Percentiles rank a stretch among this genome's conserved stretches.
These are phyloP conservation scores for Nomada ruficornis DNA, from an alignment of 2,888 invertebrate species.

Conservation along the genomic window DNA sequence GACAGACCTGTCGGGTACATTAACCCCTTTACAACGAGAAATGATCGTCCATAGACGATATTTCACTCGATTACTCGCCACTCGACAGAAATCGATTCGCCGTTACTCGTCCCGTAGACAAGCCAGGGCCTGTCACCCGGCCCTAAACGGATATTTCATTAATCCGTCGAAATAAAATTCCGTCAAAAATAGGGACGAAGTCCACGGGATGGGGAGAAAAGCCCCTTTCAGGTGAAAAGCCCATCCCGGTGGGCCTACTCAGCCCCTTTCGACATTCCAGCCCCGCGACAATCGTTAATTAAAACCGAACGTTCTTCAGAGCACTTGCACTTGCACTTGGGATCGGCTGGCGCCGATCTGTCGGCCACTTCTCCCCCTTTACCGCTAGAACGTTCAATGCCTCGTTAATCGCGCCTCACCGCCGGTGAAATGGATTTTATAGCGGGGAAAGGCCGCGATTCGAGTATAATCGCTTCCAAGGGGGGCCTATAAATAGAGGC, in stretches of 20 bases:
- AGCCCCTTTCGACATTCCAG: constrained; percentile 53
- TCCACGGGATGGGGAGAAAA: constrained; percentile 7
- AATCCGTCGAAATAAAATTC: constrained; percentile 15
- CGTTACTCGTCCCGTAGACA: constrained; percentile 15
- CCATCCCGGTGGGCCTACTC: constrained; percentile 29
- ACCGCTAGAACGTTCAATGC: constrained; percentile 54
- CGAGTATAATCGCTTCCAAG: constrained; percentile 47
- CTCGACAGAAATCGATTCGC: constrained; percentile 19
- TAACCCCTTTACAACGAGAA: not conserved
- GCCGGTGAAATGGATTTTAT: constrained; percentile 64
- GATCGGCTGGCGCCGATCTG: constrained; percentile 23
- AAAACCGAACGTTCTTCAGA: constrained; percentile 60
- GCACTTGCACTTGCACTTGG: constrained; percentile 60
- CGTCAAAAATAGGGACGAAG: constrained; percentile 23
- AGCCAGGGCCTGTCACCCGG: constrained; percentile 10
- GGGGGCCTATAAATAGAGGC: constrained; percentile 32
- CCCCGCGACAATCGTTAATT: constrained; percentile 71
- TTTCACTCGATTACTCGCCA: constrained; percentile 18
- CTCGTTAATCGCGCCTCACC: constrained; percentile 66
- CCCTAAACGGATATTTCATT: constrained; percentile 42
- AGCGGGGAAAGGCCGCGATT: constrained; percentile 25
- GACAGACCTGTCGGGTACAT: not conserved
- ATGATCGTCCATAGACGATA: constrained; percentile 13
- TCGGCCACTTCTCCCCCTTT: not conserved
- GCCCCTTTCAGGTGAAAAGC: constrained; percentile 31